phyloP scores from a whole-genome alignment of 2,113 vertebrate genomes.

The Labeo catla region DNA sequence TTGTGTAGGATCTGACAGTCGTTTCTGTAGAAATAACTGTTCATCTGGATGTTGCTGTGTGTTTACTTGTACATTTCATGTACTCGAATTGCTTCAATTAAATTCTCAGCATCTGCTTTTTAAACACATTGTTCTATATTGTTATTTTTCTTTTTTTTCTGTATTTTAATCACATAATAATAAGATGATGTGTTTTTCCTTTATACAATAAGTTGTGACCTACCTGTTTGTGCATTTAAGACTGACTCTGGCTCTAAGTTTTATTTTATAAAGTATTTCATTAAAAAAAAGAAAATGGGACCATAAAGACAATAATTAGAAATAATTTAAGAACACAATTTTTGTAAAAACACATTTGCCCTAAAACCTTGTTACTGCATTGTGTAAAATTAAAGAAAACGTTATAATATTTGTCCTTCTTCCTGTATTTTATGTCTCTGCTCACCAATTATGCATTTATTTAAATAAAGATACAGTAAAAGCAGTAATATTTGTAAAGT shows the following conservation, averaged over 20 bases:
- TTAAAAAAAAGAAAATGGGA: neutral
- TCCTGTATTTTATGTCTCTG: neutral
- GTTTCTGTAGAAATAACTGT: neutral
- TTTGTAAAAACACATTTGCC: neutral
- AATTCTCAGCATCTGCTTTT: slow-evolving; percentile 9
- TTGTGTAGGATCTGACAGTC: slow-evolving; percentile 72
- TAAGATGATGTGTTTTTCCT: neutral
- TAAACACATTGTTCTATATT: neutral
- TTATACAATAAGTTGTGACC: neutral
- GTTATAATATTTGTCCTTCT: neutral
- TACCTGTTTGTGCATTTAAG: neutral
- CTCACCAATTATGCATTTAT: neutral
- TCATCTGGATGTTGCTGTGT: neutral
- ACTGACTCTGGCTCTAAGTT: neutral
- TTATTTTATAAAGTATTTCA: neutral
- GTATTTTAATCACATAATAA: neutral
- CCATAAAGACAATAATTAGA: neutral
- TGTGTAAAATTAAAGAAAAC: neutral
- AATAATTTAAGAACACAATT: neutral
- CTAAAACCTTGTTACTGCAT: neutral
- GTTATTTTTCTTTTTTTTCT: neutral
- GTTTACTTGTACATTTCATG: neutral
- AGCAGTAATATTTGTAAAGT: neutral
- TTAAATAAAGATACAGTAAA: neutral
- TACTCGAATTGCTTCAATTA: neutral